A percentile compares a stretch with the other conserved stretches of the same genome.
Evolutionary conservation across 2,888 invertebrate species (phyloP).

Genomic region (Tortricodes alternella): DNA sequence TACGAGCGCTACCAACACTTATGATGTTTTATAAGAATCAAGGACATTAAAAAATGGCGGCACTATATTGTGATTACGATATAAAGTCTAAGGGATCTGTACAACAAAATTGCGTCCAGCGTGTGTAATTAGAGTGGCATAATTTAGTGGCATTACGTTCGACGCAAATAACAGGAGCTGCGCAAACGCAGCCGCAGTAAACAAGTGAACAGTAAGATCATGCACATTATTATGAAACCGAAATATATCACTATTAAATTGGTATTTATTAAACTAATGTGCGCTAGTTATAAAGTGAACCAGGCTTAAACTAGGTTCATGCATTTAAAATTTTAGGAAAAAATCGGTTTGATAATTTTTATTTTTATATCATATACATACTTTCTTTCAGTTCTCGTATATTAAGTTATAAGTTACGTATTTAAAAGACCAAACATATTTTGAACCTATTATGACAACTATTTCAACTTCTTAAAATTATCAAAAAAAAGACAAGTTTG

Average conservation of each 20-base stretch:
- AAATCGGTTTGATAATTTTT: too few species aligned
- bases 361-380: too few species aligned
- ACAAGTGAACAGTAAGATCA: slow-evolving; percentile 1
- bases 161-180: slow-evolving; percentile 73
- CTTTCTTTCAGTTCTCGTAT: too few species aligned
- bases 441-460: too few species aligned
- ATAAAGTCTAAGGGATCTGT: slow-evolving; percentile 10
- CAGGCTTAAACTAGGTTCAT: too few species aligned
- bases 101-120: slow-evolving; percentile 19
- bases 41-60: slow-evolving; percentile 4
- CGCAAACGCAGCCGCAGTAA: slow-evolving; percentile 51
- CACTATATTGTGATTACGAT: slow-evolving; percentile 14
- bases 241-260: neutral
- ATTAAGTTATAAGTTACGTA: too few species aligned
- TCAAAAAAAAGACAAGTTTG: too few species aligned
- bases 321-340: too few species aligned
- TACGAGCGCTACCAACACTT: neutral
- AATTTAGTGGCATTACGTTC: slow-evolving; percentile 72
- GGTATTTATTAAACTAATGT: neutral
- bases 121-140: slow-evolving; percentile 45
- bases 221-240: neutral
- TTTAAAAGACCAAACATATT: too few species aligned
- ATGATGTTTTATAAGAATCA: neutral
- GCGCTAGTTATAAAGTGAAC: too few species aligned
- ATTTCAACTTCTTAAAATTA: too few species aligned